Evolutionary conservation across 2,888 invertebrate species (phyloP).

Genomic region (Gerris lacustris): DNA sequence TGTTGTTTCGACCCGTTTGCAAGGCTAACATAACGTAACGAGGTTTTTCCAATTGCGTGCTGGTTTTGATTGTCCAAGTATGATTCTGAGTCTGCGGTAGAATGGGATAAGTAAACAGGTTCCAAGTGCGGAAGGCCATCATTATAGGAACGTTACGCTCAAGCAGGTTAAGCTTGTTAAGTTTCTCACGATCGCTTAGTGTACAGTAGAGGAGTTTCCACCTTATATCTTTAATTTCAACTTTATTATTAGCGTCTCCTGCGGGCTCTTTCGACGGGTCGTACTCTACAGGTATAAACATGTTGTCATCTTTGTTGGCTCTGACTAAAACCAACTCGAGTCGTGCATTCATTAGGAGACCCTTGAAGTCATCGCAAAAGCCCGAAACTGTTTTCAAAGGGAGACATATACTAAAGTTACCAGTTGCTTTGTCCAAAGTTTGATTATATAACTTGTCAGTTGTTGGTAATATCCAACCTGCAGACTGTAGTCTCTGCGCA

Average conservation of each 20-base stretch:
- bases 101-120: conserved; percentile 35
- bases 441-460: not conserved
- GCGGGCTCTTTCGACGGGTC: conserved; percentile 13
- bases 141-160: conserved; percentile 21
- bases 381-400: conserved; percentile 34
- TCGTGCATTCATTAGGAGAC: conserved; percentile 35
- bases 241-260: conserved; percentile 19
- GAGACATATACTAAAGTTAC: conserved; percentile 31
- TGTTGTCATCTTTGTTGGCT: conserved; percentile 32
- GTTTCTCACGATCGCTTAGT: conserved; percentile 30
- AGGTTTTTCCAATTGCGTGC: conserved; percentile 35
- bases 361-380: conserved; percentile 35
- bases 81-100: conserved; percentile 33
- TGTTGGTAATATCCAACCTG: not conserved
- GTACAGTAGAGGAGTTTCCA: conserved; percentile 28
- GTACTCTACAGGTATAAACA: conserved; percentile 23
- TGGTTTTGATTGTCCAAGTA: conserved; percentile 33
- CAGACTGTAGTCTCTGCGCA: not conserved
- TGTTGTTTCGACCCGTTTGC: conserved; percentile 35
- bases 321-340: conserved; percentile 35
- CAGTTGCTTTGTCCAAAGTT: conserved; percentile 15
- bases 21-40: conserved; percentile 35
- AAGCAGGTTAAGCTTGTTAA: conserved; percentile 22
- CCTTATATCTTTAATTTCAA: conserved; percentile 19
- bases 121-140: conserved; percentile 34